Evolutionary conservation across 2,113 vertebrate species (phyloP), one percentile per base, ranked within the genome.

Genomic region (Sinosuthora webbiana): DNA sequence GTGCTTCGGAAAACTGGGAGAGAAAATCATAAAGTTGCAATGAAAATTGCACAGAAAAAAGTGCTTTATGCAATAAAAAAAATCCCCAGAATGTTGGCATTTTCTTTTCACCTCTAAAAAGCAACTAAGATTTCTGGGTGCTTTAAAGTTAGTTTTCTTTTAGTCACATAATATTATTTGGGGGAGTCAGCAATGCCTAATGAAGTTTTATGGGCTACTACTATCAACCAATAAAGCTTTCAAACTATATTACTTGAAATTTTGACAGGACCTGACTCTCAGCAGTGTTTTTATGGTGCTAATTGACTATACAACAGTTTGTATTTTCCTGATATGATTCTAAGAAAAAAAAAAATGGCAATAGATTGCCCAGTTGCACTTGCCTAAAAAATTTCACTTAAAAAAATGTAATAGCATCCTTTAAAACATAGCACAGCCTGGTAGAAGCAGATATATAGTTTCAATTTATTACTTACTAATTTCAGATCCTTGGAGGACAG

Each of bases 401-500:
- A 65, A 77, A 93, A 83, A 76, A 35, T 8, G 6, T 17, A 49
- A 42, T 30, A 80, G n/a, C 18, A 84, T 44, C 55, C 30, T 27
- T n/a, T 30, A 60, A 84, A 93, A 87, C 33, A 87, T 13, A 50
- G 27, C 28, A 85, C 22, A 83, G 44, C 5, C 47, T 44, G 7
- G 37, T 37, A 91, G 69, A 30, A 76, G 45, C 24, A 67, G 44
- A n/a, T 39, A 82, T 22, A 65, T 22, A 39, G 8, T 81, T 88
- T 47, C 31, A 64, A 44, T 71, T 69, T 83, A 79, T 80, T 93
- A 98, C 99, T 98, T 98, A 99, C 99, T 98, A 99, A 98, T 97
- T 99, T 99, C 84, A 99, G 98, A 96, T 99, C 99, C 97, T 99
- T 99, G 14, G 98, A 99, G 83, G 99, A 99, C 82, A 99, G 98